Percentiles rank a stretch among this genome's conserved stretches.
phyloP scores from a whole-genome alignment of 2,797 vertebrate genomes.

The Rhynchotus rufescens region DNA sequence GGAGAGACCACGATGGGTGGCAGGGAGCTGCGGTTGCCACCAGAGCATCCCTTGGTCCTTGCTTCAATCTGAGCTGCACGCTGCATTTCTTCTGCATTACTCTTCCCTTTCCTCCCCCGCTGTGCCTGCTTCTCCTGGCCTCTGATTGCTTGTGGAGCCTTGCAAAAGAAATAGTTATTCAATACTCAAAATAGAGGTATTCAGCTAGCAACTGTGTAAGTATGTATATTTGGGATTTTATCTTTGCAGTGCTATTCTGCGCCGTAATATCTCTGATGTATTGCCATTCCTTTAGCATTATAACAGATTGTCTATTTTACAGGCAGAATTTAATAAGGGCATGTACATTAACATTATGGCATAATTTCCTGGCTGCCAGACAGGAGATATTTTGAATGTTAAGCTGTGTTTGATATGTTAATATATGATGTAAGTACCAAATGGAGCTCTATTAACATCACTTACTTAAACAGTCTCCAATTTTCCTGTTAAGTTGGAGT shows the following conservation, averaged over 20 bases:
- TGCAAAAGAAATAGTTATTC: background rate
- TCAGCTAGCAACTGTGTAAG: background rate
- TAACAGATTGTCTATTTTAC: conserved; percentile 43
- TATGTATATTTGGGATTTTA: conserved; percentile 9
- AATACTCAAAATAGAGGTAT: conserved; percentile 13
- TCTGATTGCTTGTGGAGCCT: background rate
- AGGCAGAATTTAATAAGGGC: conserved; percentile 65
- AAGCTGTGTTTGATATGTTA: conserved; percentile 63
- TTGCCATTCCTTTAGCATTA: conserved; percentile 19
- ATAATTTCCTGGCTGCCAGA: conserved; percentile 61
- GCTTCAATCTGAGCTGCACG: background rate
- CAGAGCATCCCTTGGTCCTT: rapidly evolving
- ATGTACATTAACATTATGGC: conserved; percentile 58
- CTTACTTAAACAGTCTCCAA: conserved; percentile 42
- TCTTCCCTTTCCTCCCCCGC: background rate
- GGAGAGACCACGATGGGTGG: background rate
- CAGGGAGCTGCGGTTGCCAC: background rate
- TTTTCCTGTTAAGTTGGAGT: conserved; percentile 5
- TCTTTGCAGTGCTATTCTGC: background rate
- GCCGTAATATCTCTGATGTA: conserved; percentile 32
- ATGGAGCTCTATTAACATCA: conserved; percentile 51
- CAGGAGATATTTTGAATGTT: conserved; percentile 58
- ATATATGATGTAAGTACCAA: conserved; percentile 49
- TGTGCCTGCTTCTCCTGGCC: background rate
- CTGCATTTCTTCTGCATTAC: background rate